A percentile compares a stretch with the other conserved stretches of the same genome.
These are phyloP conservation scores for Vanacampus margaritifer DNA, from an alignment of 2,113 vertebrate genomes.

Conservation along the genomic window DNA sequence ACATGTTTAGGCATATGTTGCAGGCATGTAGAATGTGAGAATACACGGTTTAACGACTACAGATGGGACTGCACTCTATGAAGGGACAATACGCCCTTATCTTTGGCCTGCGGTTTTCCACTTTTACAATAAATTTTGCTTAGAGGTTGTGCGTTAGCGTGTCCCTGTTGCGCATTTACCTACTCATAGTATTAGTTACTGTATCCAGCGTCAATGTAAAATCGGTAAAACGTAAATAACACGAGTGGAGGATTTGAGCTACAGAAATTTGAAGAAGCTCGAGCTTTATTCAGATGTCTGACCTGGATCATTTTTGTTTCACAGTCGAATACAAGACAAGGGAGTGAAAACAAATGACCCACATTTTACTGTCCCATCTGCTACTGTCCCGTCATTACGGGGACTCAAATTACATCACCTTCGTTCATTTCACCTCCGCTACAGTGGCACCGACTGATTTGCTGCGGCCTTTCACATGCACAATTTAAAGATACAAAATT, in stretches of 20 bases:
- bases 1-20: constrained; percentile 21
- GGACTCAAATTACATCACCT: background rate
- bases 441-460: background rate
- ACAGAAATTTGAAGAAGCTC: background rate
- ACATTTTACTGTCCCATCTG: no score
- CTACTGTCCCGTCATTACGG: background rate
- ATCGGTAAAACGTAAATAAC: background rate
- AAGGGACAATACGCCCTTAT: background rate
- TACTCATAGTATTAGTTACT: background rate
- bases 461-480: background rate
- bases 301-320: background rate
- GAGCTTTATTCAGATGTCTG: background rate
- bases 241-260: background rate
- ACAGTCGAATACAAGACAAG: no score
- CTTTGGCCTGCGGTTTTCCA: background rate
- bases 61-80: background rate
- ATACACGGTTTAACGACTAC: background rate
- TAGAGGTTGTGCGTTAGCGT: background rate
- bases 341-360: no score
- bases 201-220: background rate
- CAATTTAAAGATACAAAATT: background rate
- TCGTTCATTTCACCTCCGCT: background rate
- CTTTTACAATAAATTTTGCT: background rate
- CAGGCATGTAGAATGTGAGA: constrained; percentile 16
- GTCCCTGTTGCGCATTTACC: background rate